These are phyloP conservation scores for Rhinatrema bivittatum DNA, from an alignment of 2,797 vertebrate genomes.

Conservation along the genomic window DNA sequence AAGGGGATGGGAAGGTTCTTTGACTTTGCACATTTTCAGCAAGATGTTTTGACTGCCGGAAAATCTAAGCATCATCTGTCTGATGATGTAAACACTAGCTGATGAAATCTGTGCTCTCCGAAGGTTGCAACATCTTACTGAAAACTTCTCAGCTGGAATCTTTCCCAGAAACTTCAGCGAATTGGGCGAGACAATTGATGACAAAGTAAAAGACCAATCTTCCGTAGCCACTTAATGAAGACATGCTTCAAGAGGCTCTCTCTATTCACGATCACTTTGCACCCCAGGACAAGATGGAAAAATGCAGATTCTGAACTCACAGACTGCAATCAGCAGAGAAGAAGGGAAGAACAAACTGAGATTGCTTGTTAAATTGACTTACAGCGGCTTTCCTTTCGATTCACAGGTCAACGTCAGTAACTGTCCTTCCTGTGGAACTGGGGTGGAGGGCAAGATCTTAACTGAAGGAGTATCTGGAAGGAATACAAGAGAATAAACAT, in stretches of 20 bases:
- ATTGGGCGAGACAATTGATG: slow-evolving; percentile 19
- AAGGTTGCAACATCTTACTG: slow-evolving; percentile 23
- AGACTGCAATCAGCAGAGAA: slow-evolving; percentile 34
- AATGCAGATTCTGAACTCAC: slow-evolving; percentile 26
- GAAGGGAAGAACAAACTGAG: slow-evolving; percentile 30
- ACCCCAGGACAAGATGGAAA: slow-evolving; percentile 32
- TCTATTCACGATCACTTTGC: slow-evolving; percentile 25
- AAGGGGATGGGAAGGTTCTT: background rate
- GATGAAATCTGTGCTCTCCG: slow-evolving; percentile 28
- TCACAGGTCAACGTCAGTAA: slow-evolving; percentile 93
- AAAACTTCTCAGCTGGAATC: slow-evolving; percentile 28
- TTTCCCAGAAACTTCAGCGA: slow-evolving; percentile 23
- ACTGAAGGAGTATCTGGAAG: slow-evolving; percentile 85
- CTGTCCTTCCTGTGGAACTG: slow-evolving; percentile 92
- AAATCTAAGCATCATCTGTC: slow-evolving; percentile 12
- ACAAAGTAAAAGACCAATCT: slow-evolving; percentile 37
- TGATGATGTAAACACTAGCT: slow-evolving; percentile 27
- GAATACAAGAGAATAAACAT: slow-evolving; percentile 29
- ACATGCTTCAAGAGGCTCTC: slow-evolving; percentile 38
- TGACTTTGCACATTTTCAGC: slow-evolving; percentile 16
- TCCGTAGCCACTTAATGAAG: slow-evolving; percentile 40
- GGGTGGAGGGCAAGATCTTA: slow-evolving; percentile 81
- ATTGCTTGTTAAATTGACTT: slow-evolving; percentile 62
- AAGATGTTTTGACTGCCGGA: slow-evolving; percentile 4
- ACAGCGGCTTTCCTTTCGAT: slow-evolving; percentile 96